Base-by-base conservation (phyloP, 2,113 vertebrate genomes). In the Hipposideros armiger region DNA sequence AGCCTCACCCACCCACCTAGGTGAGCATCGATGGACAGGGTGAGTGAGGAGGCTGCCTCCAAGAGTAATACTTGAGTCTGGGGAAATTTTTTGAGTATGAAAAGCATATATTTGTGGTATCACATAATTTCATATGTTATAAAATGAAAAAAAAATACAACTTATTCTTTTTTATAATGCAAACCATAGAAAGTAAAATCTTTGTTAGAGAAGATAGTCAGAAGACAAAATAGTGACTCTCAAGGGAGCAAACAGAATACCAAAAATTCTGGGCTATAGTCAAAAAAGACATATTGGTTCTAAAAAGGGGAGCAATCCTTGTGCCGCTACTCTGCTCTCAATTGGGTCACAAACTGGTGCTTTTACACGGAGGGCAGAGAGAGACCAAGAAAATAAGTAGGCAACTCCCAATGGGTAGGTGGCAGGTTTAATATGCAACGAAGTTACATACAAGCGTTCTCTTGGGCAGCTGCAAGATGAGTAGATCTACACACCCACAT, bases 151-250 rank as follows among this genome's bases (percentile, higher is more conserved):
- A 54, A 50, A 8, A 50, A 50, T 54, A 0, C 11, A 82, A 58
- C 9, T 45, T 67, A n/a, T 60, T 62, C n/a, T 62, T 87, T 89
- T 89, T 56, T 17, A 8, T 64, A 24, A 62, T 42, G 19, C 10
- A 58, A 64, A 74, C 40, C 58, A 80, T 50, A 90, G 66, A 86
- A 22, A 93, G 28, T 74, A 85, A 90, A 85, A 93, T 45, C 17
- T 84, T 84, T n/a, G 50, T 52, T 67, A 58, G 26, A 93, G 64
- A 69, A 78, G 1, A 83, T 22, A 93, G 84, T 73, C 40, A 58
- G 64, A 85, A 56, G 22, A 73, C 15, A 80, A 62, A 66, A 64
- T 3, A 30, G 13, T 70, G 30, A 74, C 42, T 56, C 56, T 47
- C 83, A 56, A 87, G 28, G 13, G 5, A 45, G 10, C 22, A 40